A percentile compares a stretch with the other conserved stretches of the same genome.
These are phyloP conservation scores for Edolisoma coerulescens DNA, from an alignment of 2,113 vertebrate species.

Conservation along the genomic window DNA sequence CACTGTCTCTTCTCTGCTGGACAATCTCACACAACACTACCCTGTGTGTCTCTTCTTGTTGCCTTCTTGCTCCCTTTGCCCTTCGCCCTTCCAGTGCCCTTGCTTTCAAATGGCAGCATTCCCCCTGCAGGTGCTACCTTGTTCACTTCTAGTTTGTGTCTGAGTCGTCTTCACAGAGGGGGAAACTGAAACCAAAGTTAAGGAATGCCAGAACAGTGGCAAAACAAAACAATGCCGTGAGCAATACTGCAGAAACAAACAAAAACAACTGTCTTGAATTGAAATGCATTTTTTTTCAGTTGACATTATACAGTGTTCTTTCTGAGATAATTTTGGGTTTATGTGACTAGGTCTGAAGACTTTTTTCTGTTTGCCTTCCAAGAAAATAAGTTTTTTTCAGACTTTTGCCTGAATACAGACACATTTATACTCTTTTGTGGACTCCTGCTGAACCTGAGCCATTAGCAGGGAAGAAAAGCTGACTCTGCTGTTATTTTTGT, in stretches of 20 bases:
- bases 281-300: not conserved
- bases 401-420: not conserved
- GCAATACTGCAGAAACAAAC: not conserved
- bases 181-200: not conserved
- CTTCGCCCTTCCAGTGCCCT: fast-evolving
- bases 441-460: not conserved
- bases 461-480: not conserved
- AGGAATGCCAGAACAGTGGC: not conserved
- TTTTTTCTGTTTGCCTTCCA: not conserved
- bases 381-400: not conserved
- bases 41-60: not conserved
- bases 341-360: not conserved
- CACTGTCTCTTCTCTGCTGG: not conserved
- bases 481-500: not conserved
- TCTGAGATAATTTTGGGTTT: not conserved
- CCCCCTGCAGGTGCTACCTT: not conserved
- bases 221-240: not conserved
- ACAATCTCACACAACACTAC: not conserved
- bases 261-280: not conserved
- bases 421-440: not conserved
- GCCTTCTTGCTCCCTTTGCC: not conserved
- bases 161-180: not conserved
- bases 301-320: not conserved
- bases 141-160: not conserved
- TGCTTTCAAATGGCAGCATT: not conserved